Conservation (phyloP, 1,140 invertebrate genomes). For the Zaprionus africanus region DNA sequence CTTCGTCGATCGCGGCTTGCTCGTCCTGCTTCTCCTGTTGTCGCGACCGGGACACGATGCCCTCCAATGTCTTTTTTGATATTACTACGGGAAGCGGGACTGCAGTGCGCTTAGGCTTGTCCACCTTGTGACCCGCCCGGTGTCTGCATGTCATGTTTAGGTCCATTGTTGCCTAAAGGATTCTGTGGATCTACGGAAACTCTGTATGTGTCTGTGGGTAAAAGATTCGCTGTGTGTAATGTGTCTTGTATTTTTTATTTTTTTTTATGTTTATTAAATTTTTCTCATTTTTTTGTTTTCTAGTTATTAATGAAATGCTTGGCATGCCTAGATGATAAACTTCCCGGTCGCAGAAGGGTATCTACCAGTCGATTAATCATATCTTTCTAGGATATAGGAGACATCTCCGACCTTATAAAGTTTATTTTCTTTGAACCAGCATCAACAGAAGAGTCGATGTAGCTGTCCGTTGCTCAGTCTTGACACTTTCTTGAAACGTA, state of each 20-base stretch:
- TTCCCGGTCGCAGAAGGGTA: rapidly evolving
- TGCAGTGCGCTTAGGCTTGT: background rate
- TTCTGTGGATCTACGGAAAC: background rate
- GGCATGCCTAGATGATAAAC: background rate
- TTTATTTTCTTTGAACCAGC: no score
- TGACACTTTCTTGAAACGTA: no score
- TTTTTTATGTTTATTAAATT: background rate
- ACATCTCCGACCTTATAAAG: no score
- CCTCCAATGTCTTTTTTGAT: constrained; percentile 50
- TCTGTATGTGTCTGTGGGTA: background rate
- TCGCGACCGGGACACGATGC: constrained; percentile 39
- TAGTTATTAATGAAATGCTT: background rate
- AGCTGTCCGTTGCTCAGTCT: no score
- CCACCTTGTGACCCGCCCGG: constrained; percentile 5
- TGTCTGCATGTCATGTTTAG: constrained; percentile 5
- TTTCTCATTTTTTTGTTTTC: background rate
- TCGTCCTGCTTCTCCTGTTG: constrained; percentile 28
- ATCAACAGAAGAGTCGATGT: no score
- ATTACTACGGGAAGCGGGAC: constrained; percentile 48
- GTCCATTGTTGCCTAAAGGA: background rate
- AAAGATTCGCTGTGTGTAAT: background rate
- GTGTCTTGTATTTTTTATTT: background rate
- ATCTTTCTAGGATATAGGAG: no score
- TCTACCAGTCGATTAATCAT: background rate
- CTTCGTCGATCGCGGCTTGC: constrained; percentile 58